Evolutionary conservation across 2,888 invertebrate species (phyloP).

Genomic region (Acholoe squamosa): DNA sequence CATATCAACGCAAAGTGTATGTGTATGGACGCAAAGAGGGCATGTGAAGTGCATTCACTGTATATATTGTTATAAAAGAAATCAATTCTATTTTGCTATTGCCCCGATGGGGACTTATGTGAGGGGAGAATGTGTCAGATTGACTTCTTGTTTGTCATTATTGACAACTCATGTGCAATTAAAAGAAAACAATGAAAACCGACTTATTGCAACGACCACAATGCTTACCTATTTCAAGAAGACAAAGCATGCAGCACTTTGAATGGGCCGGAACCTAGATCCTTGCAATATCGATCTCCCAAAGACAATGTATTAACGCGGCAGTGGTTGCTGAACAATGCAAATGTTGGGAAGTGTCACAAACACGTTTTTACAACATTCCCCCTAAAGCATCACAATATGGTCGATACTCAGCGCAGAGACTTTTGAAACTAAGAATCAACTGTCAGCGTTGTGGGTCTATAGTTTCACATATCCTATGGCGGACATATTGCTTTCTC

Average conservation of each 20-base stretch:
- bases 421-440: background rate
- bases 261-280: background rate
- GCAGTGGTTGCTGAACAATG: background rate
- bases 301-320: background rate
- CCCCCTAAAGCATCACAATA: background rate
- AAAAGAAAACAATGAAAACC: conserved; percentile 1
- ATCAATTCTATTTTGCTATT: conserved; percentile 48
- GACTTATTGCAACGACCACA: conserved; percentile 2
- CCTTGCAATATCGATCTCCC: background rate
- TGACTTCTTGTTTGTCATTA: background rate
- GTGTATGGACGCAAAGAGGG: conserved; percentile 17
- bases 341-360: conserved; percentile 7
- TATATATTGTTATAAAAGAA: conserved; percentile 30
- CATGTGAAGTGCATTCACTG: background rate
- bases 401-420: conserved; percentile 23
- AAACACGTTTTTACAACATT: conserved; percentile 17
- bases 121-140: background rate
- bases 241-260: background rate
- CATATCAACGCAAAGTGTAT: conserved; percentile 47
- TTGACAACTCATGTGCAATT: conserved; percentile 20
- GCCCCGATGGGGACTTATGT: background rate
- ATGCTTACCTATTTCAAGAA: background rate
- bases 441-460: background rate
- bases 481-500: conserved; percentile 9
- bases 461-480: conserved; percentile 30